phyloP scores from a whole-genome alignment of 2,888 invertebrate genomes.

The Melanchra persicariae region DNA sequence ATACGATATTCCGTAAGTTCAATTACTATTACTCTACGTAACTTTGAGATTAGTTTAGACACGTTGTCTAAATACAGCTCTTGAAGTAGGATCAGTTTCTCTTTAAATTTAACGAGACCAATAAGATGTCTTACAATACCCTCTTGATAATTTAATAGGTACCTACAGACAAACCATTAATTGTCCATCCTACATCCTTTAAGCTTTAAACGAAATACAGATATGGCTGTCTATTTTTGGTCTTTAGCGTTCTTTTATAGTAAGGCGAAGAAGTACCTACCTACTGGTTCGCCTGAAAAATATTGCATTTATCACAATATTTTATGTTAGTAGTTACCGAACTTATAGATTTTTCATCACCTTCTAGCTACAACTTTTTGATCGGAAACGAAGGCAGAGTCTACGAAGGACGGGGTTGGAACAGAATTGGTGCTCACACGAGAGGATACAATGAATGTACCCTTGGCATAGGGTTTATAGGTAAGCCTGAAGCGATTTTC shows the following conservation, averaged over 20 bases:
- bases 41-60: background rate
- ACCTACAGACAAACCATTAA: too few species aligned
- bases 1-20: conserved; percentile 68
- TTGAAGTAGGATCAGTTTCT: too few species aligned
- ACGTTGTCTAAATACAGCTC: too few species aligned
- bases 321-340: background rate
- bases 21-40: background rate
- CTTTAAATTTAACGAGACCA: too few species aligned
- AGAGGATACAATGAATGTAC: conserved; percentile 79
- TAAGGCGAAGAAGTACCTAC: too few species aligned
- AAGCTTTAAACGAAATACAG: background rate
- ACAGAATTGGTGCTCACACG: conserved; percentile 90
- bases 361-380: conserved; percentile 90
- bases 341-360: background rate
- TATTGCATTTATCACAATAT: too few species aligned
- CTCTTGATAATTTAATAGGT: too few species aligned
- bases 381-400: conserved; percentile 92
- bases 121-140: too few species aligned
- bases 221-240: background rate
- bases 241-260: too few species aligned
- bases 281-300: too few species aligned
- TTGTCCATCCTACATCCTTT: background rate
- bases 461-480: conserved; percentile 83
- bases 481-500: conserved; percentile 67
- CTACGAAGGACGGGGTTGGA: conserved; percentile 92